phyloP scores from a whole-genome alignment of 2,888 invertebrate genomes.

The Chymomyza fuscimana region DNA sequence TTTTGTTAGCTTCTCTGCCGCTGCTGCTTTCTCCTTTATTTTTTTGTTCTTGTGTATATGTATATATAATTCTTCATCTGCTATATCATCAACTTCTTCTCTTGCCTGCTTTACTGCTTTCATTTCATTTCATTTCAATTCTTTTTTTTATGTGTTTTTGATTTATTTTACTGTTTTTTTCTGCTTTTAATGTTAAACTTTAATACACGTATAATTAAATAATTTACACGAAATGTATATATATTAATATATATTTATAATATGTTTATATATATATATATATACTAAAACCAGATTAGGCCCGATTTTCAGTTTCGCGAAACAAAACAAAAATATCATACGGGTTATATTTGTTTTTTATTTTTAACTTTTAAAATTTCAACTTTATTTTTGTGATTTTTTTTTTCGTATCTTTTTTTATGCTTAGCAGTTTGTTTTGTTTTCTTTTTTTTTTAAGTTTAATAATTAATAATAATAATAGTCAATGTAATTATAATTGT shows the following conservation, averaged over 20 bases:
- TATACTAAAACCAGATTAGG: constrained; percentile 63
- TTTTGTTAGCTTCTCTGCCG: constrained; percentile 19
- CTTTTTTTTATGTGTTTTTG: constrained; percentile 27
- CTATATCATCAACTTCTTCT: too few relatives aligned
- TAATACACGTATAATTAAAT: constrained; percentile 73
- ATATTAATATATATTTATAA: constrained; percentile 29
- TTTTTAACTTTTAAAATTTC: constrained; percentile 45
- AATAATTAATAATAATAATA: constrained; percentile 58
- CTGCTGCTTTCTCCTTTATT: constrained; percentile 14
- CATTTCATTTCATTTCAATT: constrained; percentile 20
- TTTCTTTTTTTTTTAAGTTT: constrained; percentile 26
- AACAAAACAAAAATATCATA: constrained; percentile 38
- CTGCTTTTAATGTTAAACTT: constrained; percentile 63
- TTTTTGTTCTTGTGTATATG: constrained; percentile 46
- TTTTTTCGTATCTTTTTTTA: constrained; percentile 10
- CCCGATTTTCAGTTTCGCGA: constrained; percentile 48
- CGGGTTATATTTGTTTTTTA: constrained; percentile 28
- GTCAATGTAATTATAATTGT: constrained; percentile 47
- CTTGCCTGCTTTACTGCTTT: not conserved
- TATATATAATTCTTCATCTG: constrained; percentile 47
- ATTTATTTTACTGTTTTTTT: constrained; percentile 20
- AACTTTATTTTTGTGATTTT: constrained; percentile 29
- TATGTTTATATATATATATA: constrained; percentile 39
- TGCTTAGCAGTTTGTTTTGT: constrained; percentile 25
- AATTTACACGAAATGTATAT: constrained; percentile 64